A percentile compares a stretch with the other conserved stretches of the same genome.
These are phyloP conservation scores for Eueremaeus valkanovi DNA, from an alignment of 2,888 invertebrate genomes.

Conservation along the genomic window DNA sequence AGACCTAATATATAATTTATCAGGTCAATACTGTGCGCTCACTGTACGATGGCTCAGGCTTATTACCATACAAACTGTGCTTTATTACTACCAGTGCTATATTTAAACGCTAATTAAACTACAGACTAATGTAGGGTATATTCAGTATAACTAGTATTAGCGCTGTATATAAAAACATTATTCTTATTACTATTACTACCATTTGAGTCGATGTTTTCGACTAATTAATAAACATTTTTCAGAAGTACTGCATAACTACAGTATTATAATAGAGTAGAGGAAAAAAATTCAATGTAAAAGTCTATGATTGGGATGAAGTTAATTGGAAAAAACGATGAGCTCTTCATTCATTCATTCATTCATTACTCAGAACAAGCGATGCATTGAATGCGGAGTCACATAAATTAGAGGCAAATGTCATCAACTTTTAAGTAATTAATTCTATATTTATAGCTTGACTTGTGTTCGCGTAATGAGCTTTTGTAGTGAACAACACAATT, in stretches of 20 bases:
- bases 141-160: background rate
- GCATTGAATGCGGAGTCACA: conserved; percentile 11
- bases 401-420: conserved; percentile 11
- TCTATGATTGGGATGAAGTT: background rate
- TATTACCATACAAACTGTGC: background rate
- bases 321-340: conserved; percentile 27
- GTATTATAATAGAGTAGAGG: too few relatives aligned
- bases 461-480: conserved; percentile 14
- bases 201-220: conserved; percentile 11
- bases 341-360: conserved; percentile 1
- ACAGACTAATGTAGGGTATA: background rate
- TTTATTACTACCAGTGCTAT: background rate
- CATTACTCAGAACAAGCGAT: conserved; percentile 6
- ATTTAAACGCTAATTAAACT: conserved; percentile 3
- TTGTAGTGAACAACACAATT: background rate
- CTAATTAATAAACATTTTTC: conserved; percentile 32
- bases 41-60: too few relatives aligned
- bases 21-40: too few relatives aligned
- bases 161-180: background rate
- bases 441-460: conserved; percentile 24
- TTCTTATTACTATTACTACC: background rate
- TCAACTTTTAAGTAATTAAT: conserved; percentile 3
- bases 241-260: too few relatives aligned
- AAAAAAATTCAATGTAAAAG: too few relatives aligned
- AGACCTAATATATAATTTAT: conserved; percentile 11